Conservation (phyloP, 2,797 vertebrate genomes). For the Loriculus beryllinus region DNA sequence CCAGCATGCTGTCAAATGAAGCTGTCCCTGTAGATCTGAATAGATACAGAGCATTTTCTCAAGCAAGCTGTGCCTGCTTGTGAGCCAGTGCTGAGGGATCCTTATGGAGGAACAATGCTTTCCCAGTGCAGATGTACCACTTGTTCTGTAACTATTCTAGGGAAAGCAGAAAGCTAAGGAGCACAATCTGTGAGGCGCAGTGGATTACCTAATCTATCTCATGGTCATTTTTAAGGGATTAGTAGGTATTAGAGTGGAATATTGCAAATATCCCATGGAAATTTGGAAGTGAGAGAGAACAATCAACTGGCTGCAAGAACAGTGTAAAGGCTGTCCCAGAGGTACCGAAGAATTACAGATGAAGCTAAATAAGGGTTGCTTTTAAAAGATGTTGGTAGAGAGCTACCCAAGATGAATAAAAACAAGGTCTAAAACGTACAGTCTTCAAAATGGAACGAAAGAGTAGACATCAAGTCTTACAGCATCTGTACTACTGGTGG, state of each 20-base stretch:
- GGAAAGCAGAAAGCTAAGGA: conserved; percentile 7
- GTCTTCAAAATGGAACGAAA: conserved; percentile 1
- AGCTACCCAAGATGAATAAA: conserved; percentile 38
- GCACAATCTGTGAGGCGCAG: conserved; percentile 22
- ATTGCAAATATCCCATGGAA: conserved; percentile 55
- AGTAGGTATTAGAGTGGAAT: conserved; percentile 48
- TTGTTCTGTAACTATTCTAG: not conserved
- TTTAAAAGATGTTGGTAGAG: conserved; percentile 47
- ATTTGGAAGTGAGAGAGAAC: conserved; percentile 50
- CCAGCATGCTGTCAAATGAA: not conserved
- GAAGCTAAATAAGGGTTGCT: conserved; percentile 48
- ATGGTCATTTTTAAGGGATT: conserved; percentile 55
- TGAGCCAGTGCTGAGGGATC: not conserved
- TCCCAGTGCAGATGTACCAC: not conserved
- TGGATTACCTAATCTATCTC: conserved; percentile 44
- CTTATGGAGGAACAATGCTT: not conserved
- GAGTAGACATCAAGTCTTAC: not conserved
- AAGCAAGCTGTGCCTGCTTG: not conserved
- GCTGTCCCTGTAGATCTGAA: not conserved
- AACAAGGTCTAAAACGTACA: conserved; percentile 21
- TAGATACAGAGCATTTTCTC: not conserved
- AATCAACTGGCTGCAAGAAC: conserved; percentile 39
- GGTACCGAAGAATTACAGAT: conserved; percentile 28
- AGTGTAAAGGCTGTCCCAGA: conserved; percentile 35
- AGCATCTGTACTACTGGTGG: not conserved